These are phyloP conservation scores for Dryocosmus kuriphilus DNA, from an alignment of 2,888 invertebrate species.

Conservation along the genomic window DNA sequence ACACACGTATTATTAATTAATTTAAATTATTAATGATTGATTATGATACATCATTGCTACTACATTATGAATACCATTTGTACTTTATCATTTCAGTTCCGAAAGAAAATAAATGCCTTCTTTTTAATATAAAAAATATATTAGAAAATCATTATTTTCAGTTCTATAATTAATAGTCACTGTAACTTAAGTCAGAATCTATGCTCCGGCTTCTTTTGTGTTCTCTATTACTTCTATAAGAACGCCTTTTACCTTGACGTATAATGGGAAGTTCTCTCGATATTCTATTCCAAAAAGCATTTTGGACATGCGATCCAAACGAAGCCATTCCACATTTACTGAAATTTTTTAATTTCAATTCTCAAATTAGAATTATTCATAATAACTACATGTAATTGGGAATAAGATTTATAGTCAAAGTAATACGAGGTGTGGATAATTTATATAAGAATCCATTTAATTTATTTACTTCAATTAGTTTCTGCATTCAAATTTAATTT, in stretches of 20 bases:
- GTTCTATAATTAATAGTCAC: constrained; percentile 14
- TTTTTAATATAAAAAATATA: constrained; percentile 71
- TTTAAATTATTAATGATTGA: constrained; percentile 76
- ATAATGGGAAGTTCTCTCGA: neutral
- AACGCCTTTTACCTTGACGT: constrained; percentile 11
- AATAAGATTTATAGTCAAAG: constrained; percentile 1
- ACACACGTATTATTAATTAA: constrained; percentile 70
- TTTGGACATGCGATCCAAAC: neutral
- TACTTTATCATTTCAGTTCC: constrained; percentile 76
- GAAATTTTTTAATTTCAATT: neutral
- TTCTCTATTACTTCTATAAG: neutral
- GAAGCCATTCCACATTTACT: neutral
- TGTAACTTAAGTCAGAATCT: neutral
- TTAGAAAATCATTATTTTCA: constrained; percentile 5
- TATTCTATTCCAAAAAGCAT: constrained; percentile 5
- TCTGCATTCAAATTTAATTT: too few species aligned
- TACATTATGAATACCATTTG: constrained; percentile 77
- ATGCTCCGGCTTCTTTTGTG: neutral
- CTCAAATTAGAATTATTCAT: neutral
- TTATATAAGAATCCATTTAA: too few species aligned
- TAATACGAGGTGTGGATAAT: too few species aligned
- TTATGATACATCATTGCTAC: constrained; percentile 74
- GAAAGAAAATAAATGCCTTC: constrained; percentile 77
- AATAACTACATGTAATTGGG: neutral
- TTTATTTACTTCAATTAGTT: too few species aligned